Evolutionary conservation across 2,113 vertebrate genomes (phyloP), one percentile per base, ranked within the genome.

Genomic region (Corythaeola cristata): DNA sequence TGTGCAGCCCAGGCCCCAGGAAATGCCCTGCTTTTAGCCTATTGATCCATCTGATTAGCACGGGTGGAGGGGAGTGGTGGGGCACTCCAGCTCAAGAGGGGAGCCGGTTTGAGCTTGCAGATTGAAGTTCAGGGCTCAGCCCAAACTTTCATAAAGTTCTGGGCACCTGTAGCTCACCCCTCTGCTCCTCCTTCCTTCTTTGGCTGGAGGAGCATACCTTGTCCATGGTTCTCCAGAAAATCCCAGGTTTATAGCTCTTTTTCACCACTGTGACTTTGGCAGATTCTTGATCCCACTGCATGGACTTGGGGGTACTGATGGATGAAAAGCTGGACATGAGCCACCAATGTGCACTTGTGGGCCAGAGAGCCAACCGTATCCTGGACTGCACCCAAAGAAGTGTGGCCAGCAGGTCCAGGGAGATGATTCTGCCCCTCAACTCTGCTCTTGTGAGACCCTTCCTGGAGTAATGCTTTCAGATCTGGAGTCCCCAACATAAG

Each of bases 1-100:
- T 44, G 44, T 35, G 62, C 37, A 79, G 72, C 66, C 67, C 45
- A 23, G 68, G 69, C 89, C 80, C 41, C 88, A 76, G 89, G 96
- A 95, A 94, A 73, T 95, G 86, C 69, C 95, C 89, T 92, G 87
- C 66, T 93, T 86, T 93, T 84, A 96, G 68, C 64, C 64, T 91
- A 88, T 89, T 85, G 94, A 96, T 95, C 86, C 26, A 4, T 28
- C 80, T 83, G 84, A 94, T 94, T 91, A 94, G 39, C 53, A 68
- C 0, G 2, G 66, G 77, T n/a, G 86, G 60, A 82, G 89, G 47
- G 63, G 28, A 73, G 37, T 2, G 3, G 20, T 16, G 5, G 52
- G 56, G 12, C 27, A 49, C n/a, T 90, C 59, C 13, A 12, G 15
- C 22, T 86, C 0, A 0, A 59, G 28, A 63, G 10, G 32, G 26